Evolutionary conservation across 2,797 vertebrate species (phyloP).

Genomic region (Lepidocolaptes lacrymiger): DNA sequence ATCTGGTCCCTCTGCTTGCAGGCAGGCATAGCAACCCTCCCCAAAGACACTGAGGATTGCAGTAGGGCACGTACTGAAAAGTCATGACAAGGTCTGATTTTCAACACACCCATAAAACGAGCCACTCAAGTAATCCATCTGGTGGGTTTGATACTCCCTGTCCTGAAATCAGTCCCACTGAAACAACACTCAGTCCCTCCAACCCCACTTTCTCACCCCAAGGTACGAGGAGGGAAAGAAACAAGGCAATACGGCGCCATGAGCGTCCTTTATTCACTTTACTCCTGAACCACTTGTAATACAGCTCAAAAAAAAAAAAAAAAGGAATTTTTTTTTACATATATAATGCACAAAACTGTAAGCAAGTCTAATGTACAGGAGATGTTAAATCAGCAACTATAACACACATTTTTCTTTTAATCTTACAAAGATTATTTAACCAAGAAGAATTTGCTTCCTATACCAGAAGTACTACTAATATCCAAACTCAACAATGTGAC

Average conservation of each 20-base stretch:
- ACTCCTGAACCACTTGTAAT: background rate
- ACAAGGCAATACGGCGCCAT: background rate
- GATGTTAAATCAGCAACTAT: background rate
- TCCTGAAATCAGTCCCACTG: background rate
- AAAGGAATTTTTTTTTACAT: background rate
- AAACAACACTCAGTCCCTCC: background rate
- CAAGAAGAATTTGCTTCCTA: background rate
- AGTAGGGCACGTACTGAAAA: background rate
- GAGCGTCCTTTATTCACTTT: background rate
- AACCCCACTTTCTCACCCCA: rapidly evolving
- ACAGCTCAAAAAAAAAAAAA: background rate
- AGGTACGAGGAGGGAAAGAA: background rate
- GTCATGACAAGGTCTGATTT: background rate
- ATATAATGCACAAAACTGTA: background rate
- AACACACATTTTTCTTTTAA: background rate
- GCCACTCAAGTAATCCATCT: background rate
- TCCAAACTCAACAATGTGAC: background rate
- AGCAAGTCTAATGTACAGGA: background rate
- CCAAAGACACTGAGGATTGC: background rate
- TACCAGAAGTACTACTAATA: background rate
- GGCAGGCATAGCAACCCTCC: background rate
- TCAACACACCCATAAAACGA: background rate
- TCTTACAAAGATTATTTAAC: background rate
- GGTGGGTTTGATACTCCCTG: background rate
- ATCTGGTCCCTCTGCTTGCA: rapidly evolving